These are phyloP conservation scores for Alligator mississippiensis DNA, from an alignment of 2,113 vertebrate genomes.

Conservation along the genomic window DNA sequence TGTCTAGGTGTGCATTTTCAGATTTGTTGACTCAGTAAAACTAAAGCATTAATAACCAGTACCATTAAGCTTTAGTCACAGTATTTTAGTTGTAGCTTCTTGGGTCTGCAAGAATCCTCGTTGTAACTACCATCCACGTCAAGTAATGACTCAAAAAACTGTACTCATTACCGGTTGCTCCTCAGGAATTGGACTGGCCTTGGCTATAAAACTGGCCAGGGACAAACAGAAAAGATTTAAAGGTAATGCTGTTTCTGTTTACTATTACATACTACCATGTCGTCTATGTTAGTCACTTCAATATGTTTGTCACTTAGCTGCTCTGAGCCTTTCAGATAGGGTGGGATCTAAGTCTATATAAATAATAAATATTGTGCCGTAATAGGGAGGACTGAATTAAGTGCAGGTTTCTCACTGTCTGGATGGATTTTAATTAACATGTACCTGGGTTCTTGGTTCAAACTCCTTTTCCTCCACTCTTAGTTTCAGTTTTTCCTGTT, in stretches of 20 bases:
- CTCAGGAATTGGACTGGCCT: conserved; percentile 87
- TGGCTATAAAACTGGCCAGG: conserved; percentile 84
- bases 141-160: conserved; percentile 83
- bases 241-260: conserved; percentile 78
- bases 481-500: not conserved
- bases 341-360: too few relatives aligned
- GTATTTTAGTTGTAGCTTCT: not conserved
- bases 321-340: too few relatives aligned
- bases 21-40: conserved; percentile 67
- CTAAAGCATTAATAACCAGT: conserved; percentile 40
- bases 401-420: not conserved
- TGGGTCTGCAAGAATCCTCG: not conserved
- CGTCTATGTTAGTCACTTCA: not conserved
- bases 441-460: not conserved
- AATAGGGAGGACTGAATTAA: not conserved
- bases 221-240: conserved; percentile 90
- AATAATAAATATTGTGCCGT: not conserved
- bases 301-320: too few relatives aligned
- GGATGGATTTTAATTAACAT: not conserved
- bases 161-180: conserved; percentile 91
- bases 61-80: not conserved
- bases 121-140: not conserved
- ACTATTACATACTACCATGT: not conserved
- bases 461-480: not conserved
- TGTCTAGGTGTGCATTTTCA: conserved; percentile 63